Percentiles rank a stretch among this genome's conserved stretches.
Conservation (phyloP, 2,797 vertebrate genomes). For the Oreochromis mossambicus region DNA sequence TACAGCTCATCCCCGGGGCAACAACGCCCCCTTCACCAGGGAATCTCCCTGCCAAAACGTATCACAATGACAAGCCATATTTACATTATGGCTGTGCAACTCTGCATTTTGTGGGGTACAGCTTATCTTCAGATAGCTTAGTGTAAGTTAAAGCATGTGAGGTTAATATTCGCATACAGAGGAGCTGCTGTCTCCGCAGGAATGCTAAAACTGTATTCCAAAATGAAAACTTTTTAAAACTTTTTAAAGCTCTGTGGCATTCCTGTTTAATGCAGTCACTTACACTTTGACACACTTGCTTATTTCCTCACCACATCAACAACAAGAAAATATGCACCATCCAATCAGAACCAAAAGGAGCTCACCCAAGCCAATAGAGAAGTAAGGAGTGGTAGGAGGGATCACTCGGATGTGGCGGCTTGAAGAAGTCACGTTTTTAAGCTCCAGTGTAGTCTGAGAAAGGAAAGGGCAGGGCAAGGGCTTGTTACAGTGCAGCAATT, state of each 20-base stretch:
- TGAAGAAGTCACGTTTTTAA: conserved; percentile 85
- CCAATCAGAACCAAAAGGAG: not conserved
- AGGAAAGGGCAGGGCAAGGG: not conserved
- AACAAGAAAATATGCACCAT: not conserved
- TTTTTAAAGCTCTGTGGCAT: not conserved
- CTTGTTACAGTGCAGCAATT: not conserved
- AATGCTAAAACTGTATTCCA: not conserved
- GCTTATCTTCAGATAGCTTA: not conserved
- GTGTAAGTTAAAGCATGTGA: conserved; percentile 2
- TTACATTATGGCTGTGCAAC: not conserved
- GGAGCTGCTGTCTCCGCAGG: not conserved
- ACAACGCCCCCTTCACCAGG: conserved; percentile 86
- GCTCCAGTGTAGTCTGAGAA: conserved; percentile 80
- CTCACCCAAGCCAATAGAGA: conserved; percentile 88
- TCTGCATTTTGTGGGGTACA: not conserved
- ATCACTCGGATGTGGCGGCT: conserved; percentile 84
- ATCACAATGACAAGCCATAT: not conserved
- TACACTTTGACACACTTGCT: not conserved
- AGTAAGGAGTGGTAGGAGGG: conserved; percentile 84
- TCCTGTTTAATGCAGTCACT: not conserved
- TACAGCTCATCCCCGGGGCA: conserved; percentile 93
- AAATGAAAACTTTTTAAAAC: not conserved
- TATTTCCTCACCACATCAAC: not conserved
- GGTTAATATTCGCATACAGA: not conserved
- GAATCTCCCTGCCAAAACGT: conserved; percentile 81